Base-by-base conservation (phyloP, 2,888 invertebrate genomes). In the Drosophila koepferae region DNA sequence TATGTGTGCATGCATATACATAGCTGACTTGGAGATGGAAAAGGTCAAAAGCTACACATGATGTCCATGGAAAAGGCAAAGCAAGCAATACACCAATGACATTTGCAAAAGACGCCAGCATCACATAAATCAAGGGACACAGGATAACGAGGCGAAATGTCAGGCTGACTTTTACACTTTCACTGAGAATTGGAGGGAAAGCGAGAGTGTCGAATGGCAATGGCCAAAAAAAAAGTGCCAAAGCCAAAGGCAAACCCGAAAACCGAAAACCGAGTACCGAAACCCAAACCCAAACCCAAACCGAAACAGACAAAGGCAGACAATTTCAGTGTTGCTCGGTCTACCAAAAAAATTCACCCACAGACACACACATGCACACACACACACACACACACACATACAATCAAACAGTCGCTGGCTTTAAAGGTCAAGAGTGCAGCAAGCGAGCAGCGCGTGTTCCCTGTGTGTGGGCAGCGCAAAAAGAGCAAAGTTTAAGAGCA, bases 351-450 rank as follows among this genome's bases (percentile, higher is more conserved):
- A 65, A 48, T 31, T 60, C 58, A 66, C 67, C 78, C 81, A 76
- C 71, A 72, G 49, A 40, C 60, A 59, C 65, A 63, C 20, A 63
- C 40, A 36, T 28, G 43, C 53, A 66, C 65, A 72, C 23, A 54
- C 59, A 69, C 58, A 61, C 59, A 63, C 40, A 36, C 28, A 49
- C 54, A 66, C 65, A 72, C 23, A 54, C 62, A 69, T 53, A 61
- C 62, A 54, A n/a, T 14, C 36, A 28, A 53, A 54, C 56, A 64
- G 60, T 68, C 70, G 61, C 65, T 80, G 60, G 65, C 69, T 81
- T 90, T 83, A 87, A 87, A 87, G 90, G 86, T 90, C 90, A 86
- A 86, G 87, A 90, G 86, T 90, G 89, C 89, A 83, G 77, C 73
- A 67, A 31, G 58, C 58, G 58, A 58, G 7, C 44, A 36, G 44